These are phyloP conservation scores for Myoxocephalus aenaeus DNA, from an alignment of 2,797 vertebrate species.

Conservation along the genomic window DNA sequence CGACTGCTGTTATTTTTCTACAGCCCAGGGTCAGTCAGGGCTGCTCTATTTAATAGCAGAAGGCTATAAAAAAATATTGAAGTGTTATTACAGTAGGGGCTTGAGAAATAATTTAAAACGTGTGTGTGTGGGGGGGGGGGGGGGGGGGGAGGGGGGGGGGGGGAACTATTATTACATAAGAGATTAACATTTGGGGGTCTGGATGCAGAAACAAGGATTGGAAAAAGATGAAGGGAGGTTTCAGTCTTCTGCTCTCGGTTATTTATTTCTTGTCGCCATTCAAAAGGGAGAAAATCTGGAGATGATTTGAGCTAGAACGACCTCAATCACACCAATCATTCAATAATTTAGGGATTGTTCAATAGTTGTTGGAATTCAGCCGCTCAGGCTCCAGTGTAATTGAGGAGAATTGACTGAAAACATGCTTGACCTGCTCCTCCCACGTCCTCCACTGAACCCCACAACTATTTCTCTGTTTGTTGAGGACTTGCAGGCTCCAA, in stretches of 20 bases:
- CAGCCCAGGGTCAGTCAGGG: constrained; percentile 43
- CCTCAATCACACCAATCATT: constrained; percentile 20
- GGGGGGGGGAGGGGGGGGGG: no score
- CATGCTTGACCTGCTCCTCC: constrained; percentile 27
- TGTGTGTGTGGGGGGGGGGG: no score
- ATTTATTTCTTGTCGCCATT: constrained; percentile 22
- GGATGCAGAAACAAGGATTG: constrained; percentile 40
- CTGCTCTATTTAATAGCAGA: constrained; percentile 43
- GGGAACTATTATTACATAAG: constrained; percentile 68
- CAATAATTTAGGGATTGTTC: constrained; percentile 17
- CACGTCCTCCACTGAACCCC: constrained; percentile 47
- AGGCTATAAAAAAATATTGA: constrained; percentile 63
- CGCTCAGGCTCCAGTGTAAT: constrained; percentile 23
- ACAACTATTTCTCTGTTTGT: constrained; percentile 23
- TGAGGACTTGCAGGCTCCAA: constrained; percentile 25
- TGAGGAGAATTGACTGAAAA: constrained; percentile 8
- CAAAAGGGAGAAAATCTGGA: constrained; percentile 42
- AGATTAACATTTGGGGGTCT: constrained; percentile 44
- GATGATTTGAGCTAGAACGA: constrained; percentile 51
- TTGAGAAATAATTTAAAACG: constrained; percentile 63
- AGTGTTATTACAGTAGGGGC: constrained; percentile 50
- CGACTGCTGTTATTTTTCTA: constrained; percentile 49
- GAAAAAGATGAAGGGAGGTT: constrained; percentile 40
- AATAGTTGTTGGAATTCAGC: constrained; percentile 26
- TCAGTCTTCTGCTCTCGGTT: constrained; percentile 26